Conservation (phyloP, 2,113 vertebrate genomes). For the Gasterosteus aculeatus region DNA sequence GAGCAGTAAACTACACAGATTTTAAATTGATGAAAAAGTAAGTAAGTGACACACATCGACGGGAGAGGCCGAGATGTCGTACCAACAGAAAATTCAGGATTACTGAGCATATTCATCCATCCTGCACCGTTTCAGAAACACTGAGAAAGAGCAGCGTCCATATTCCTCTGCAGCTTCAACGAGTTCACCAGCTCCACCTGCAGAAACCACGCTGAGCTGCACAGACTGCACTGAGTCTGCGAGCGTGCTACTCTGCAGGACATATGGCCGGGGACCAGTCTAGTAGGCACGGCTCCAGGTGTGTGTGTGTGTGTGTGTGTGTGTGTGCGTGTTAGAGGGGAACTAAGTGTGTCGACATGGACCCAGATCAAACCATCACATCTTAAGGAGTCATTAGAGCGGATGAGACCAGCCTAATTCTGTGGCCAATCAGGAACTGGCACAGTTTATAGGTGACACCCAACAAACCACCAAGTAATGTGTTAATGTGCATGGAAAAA, state of each 20-base stretch:
- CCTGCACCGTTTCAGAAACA: background rate
- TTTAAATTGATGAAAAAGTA: too few species aligned
- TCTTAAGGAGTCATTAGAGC: constrained; percentile 64
- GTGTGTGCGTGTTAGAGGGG: background rate
- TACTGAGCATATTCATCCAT: too few species aligned
- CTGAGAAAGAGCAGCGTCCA: constrained; percentile 15
- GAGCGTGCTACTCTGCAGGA: constrained; percentile 16
- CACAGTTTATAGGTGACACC: constrained; percentile 38
- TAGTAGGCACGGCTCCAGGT: constrained; percentile 48
- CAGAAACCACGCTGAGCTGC: constrained; percentile 36
- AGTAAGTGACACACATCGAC: too few species aligned
- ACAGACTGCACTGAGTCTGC: constrained; percentile 31
- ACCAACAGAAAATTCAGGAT: too few species aligned
- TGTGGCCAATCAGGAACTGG: constrained; percentile 56
- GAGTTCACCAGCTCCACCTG: constrained; percentile 32
- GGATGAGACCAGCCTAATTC: constrained; percentile 64
- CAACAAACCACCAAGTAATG: background rate
- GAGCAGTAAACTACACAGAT: too few species aligned
- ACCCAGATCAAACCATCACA: constrained; percentile 41
- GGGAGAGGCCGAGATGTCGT: too few species aligned
- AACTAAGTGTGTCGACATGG: constrained; percentile 31
- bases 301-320: constrained; percentile 22
- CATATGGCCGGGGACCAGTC: constrained; percentile 35
- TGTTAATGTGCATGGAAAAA: background rate
- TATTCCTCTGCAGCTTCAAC: constrained; percentile 22